Evolutionary conservation across 2,888 invertebrate genomes (phyloP), one percentile per base, ranked within the genome.

Genomic region (Aquatica leii): DNA sequence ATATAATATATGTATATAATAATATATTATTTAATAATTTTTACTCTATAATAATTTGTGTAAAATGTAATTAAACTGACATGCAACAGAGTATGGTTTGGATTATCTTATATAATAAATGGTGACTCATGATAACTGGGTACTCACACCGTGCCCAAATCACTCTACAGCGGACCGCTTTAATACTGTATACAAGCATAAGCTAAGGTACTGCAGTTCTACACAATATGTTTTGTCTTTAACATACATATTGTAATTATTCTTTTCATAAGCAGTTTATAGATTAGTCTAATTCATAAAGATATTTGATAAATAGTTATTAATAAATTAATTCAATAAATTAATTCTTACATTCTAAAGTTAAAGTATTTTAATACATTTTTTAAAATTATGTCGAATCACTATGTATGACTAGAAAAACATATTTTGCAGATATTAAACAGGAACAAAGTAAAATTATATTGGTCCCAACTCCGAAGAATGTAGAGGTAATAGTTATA

Each of bases 41-140:
- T 66, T 69, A 68, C 65, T 70, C 69, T 65, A 78, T 78, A 77
- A 75, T 78, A 79, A 78, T 77, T 78, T 79, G 79, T 80, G 80
- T 80, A 81, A 80, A 80, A 80, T 80, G 78, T 80, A 80, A 79
- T 80, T 80, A 79, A 80, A 80, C 77, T 75, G 77, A 79, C 80
- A 81, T 80, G 80, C 80, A 81, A 80, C 80, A 78, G 77, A 79
- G 78, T 80, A 80, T 80, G 80, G 79, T 79, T 77, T 76, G 76
- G 76, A 77, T 77, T 75, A 73, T 76, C 72, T 72, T 70, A 69
- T 69, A 68, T 62, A 64, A 68, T 70, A 70, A 46, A 73, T 73
- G 71, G 69, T 68, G 67, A 69, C 63, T 72, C 65, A 65, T 71
- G 67, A 70, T 67, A 68, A 68, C 66, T 73, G 75, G 76, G 76